Evolutionary conservation across 2,797 vertebrate species (phyloP).

Genomic region (Phataginus tetradactyla): DNA sequence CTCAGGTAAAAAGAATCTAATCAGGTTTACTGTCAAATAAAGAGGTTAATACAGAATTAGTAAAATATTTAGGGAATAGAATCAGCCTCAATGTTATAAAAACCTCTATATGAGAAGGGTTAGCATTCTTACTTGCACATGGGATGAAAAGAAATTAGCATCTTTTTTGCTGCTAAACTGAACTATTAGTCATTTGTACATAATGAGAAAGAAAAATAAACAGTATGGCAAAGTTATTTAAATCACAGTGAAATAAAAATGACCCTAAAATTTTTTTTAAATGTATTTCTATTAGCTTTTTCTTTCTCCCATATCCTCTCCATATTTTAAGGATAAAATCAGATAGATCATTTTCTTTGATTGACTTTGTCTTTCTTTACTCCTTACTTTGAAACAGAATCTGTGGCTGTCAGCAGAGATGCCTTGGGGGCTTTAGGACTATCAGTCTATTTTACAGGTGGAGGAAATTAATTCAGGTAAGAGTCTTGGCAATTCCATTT

Average conservation of each 20-base stretch:
- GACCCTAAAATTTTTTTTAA: neutral
- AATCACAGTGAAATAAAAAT: conserved; percentile 38
- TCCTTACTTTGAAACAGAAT: conserved; percentile 13
- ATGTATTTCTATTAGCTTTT: neutral
- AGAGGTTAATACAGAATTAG: conserved; percentile 29
- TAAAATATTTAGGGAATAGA: conserved; percentile 34
- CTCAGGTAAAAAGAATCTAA: conserved; percentile 6
- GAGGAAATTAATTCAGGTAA: conserved; percentile 3
- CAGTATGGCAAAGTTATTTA: conserved; percentile 33
- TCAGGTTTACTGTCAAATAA: conserved; percentile 6
- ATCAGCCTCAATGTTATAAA: neutral
- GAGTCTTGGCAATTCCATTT: neutral
- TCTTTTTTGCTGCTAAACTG: neutral
- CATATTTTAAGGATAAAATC: conserved; percentile 19
- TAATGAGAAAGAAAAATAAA: conserved; percentile 48
- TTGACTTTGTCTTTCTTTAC: conserved; percentile 19
- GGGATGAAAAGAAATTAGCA: conserved; percentile 51
- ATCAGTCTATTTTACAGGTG: conserved; percentile 47
- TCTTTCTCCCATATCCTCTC: neutral
- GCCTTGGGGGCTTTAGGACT: neutral
- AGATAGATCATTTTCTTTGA: neutral
- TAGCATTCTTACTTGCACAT: conserved; percentile 49
- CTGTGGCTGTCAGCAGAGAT: neutral
- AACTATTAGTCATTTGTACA: neutral
- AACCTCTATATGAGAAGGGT: conserved; percentile 13